These are phyloP conservation scores for Noturus placidus DNA, from an alignment of 2,113 vertebrate genomes.

Conservation along the genomic window DNA sequence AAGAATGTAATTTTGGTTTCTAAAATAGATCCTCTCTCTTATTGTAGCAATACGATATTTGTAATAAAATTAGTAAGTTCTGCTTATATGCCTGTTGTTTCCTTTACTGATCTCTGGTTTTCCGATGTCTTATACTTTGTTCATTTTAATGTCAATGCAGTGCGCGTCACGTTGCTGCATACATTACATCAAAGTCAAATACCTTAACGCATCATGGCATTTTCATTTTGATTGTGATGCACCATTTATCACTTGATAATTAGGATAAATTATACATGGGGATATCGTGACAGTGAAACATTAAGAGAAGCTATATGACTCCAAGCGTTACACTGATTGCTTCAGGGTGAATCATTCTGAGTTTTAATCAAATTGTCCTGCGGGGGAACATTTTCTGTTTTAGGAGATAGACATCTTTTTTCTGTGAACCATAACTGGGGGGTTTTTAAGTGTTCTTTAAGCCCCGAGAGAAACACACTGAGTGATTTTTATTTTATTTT, in stretches of 20 bases:
- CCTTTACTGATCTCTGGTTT: background rate
- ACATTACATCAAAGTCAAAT: conserved; percentile 28
- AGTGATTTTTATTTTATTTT: background rate
- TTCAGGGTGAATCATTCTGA: conserved; percentile 3
- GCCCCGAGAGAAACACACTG: background rate
- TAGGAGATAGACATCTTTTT: background rate
- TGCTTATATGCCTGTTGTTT: background rate
- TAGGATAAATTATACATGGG: conserved; percentile 19
- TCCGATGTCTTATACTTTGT: background rate
- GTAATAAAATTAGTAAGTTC: background rate
- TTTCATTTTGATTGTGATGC: conserved; percentile 40
- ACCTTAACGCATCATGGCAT: conserved; percentile 20
- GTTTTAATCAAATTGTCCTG: background rate
- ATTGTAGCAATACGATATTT: background rate
- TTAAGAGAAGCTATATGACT: background rate
- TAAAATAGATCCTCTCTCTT: background rate
- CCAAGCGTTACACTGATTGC: conserved; percentile 8
- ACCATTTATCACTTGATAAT: conserved; percentile 38
- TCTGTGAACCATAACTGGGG: background rate
- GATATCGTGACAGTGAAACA: conserved; percentile 8
- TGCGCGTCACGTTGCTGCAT: background rate
- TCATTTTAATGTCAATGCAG: background rate
- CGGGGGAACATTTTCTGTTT: background rate
- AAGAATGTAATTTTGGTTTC: background rate
- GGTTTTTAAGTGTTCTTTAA: background rate